phyloP scores from a whole-genome alignment of 1,140 invertebrate species.

The Drosophila repletoides region DNA sequence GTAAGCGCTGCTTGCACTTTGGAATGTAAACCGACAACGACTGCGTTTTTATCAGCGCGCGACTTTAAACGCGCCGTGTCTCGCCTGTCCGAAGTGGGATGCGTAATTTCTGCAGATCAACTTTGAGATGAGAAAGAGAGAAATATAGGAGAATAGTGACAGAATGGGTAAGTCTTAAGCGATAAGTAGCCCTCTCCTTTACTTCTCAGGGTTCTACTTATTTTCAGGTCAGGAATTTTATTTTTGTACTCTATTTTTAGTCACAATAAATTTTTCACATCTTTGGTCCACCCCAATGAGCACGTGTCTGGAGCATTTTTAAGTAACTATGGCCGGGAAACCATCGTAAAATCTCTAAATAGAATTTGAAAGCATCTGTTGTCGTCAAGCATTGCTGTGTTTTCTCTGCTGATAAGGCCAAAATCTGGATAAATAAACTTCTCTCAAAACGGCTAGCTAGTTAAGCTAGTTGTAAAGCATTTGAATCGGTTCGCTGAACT shows the following conservation, averaged over 20 bases:
- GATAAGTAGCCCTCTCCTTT: too few relatives aligned
- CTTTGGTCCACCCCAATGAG: constrained; percentile 32
- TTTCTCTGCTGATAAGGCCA: constrained; percentile 8
- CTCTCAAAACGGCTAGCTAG: too few relatives aligned
- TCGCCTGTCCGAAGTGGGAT: constrained; percentile 64
- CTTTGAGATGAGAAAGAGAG: too few relatives aligned
- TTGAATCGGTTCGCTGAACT: constrained; percentile 25
- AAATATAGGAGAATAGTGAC: too few relatives aligned
- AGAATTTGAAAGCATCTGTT: neutral
- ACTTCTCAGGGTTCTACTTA: too few relatives aligned
- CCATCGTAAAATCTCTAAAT: neutral
- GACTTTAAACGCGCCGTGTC: constrained; percentile 29
- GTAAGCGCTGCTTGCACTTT: constrained; percentile 51
- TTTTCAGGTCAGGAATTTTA: constrained; percentile 53
- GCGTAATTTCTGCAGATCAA: constrained; percentile 62
- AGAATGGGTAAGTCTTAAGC: too few relatives aligned
- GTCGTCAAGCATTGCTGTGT: constrained; percentile 27
- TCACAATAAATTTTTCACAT: neutral
- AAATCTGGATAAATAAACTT: neutral
- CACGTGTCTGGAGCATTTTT: constrained; percentile 10
- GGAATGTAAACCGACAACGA: constrained; percentile 68
- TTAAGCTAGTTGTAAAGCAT: too few relatives aligned
- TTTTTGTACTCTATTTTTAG: constrained; percentile 20
- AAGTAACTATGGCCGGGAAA: neutral
- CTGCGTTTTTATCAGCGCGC: constrained; percentile 57